These are phyloP conservation scores for Stichodactyla helianthus DNA, from an alignment of 64 coral and sea anemone genomes.

Conservation along the genomic window DNA sequence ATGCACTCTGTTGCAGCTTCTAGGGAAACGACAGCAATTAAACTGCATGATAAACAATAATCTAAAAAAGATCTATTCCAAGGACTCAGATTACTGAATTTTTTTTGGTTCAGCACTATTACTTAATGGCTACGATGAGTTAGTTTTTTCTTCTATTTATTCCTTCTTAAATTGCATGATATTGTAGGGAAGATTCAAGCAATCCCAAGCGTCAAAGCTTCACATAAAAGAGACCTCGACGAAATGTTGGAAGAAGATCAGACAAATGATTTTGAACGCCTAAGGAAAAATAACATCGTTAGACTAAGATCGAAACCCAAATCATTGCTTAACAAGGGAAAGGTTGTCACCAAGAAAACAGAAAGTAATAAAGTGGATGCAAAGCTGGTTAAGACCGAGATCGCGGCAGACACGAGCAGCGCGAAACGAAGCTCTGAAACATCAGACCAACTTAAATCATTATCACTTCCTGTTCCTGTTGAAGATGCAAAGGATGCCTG, in stretches of 20 bases:
- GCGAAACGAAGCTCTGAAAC: neutral
- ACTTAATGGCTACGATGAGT: no score
- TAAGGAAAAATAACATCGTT: neutral
- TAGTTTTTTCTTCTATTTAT: no score
- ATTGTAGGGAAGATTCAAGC: no score
- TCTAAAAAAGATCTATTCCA: no score
- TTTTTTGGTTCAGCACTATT: no score
- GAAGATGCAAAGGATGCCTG: neutral
- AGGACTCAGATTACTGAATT: no score
- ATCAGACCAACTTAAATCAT: neutral
- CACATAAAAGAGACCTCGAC: neutral
- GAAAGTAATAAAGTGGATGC: neutral
- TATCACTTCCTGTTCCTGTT: neutral
- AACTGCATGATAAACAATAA: no score
- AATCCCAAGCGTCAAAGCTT: neutral
- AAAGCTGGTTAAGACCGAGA: neutral
- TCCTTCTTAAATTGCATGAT: no score
- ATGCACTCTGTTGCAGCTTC: neutral
- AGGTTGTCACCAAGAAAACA: neutral
- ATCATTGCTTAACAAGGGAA: neutral
- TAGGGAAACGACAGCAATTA: neutral
- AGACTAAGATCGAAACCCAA: neutral
- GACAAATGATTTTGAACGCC: neutral
- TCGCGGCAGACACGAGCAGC: neutral
- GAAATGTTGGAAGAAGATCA: conserved; percentile 4